Conservation (phyloP, 2,797 vertebrate species). For the Mus caroli region DNA sequence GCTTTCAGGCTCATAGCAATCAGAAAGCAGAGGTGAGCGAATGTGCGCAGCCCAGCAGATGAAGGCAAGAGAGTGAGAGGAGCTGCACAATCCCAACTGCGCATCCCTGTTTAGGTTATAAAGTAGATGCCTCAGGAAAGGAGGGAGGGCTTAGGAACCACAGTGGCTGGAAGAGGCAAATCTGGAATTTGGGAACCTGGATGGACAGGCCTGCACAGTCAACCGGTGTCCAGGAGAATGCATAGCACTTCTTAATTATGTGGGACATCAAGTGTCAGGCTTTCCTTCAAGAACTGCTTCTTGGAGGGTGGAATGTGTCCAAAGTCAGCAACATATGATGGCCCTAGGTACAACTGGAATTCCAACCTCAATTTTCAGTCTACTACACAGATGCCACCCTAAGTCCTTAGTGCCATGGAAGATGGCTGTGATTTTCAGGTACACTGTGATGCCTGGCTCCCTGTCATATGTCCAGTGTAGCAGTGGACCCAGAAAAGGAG, state of each 20-base stretch:
- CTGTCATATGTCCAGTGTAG: neutral
- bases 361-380: neutral
- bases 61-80: neutral
- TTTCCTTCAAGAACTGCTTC: neutral
- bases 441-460: accelerated
- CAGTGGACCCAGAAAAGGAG: neutral
- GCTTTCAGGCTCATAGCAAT: neutral
- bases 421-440: too few species aligned
- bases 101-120: neutral
- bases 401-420: neutral
- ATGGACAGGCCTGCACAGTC: neutral
- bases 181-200: neutral
- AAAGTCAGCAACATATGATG: neutral
- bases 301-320: neutral
- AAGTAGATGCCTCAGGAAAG: neutral
- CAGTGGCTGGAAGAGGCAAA: neutral
- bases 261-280: neutral
- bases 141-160: neutral
- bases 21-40: neutral
- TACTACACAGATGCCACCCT: neutral
- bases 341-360: neutral
- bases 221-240: neutral
- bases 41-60: neutral
- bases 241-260: neutral
- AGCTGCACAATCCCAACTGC: neutral